Conservation (phyloP, 2,888 invertebrate species). For the Drosophila longiperda region DNA sequence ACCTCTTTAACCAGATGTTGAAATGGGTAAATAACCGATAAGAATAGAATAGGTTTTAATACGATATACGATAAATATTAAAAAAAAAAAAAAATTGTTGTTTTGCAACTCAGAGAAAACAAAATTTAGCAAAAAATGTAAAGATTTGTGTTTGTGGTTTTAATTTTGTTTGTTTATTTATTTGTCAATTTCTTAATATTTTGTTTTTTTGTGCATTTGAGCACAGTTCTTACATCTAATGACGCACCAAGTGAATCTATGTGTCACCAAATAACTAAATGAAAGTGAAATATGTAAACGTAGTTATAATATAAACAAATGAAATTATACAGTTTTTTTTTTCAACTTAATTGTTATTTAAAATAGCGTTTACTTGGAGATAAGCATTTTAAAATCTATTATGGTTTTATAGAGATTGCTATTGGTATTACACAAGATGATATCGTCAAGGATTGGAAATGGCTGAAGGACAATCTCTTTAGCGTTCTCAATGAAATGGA, state of each 20-base stretch:
- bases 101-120: neutral
- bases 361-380: neutral
- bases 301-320: neutral
- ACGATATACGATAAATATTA: neutral
- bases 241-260: neutral
- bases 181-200: neutral
- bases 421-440: conserved; percentile 94
- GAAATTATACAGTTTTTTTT: neutral
- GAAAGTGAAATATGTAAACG: neutral
- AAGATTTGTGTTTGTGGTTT: neutral
- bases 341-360: neutral
- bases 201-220: neutral
- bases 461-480: conserved; percentile 94
- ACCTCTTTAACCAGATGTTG: neutral
- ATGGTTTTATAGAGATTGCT: conserved; percentile 90
- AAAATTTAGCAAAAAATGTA: neutral
- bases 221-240: neutral
- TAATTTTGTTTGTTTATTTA: neutral
- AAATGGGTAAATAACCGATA: neutral
- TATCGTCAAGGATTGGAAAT: conserved; percentile 96
- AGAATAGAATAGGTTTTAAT: neutral
- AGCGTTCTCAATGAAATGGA: conserved; percentile 96
- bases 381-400: neutral
- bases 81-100: neutral
- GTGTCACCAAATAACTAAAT: conserved; percentile 30